A percentile compares a stretch with the other conserved stretches of the same genome.
Evolutionary conservation across 2,797 vertebrate genomes (phyloP).

Genomic region (Toxotes lorentzi): DNA sequence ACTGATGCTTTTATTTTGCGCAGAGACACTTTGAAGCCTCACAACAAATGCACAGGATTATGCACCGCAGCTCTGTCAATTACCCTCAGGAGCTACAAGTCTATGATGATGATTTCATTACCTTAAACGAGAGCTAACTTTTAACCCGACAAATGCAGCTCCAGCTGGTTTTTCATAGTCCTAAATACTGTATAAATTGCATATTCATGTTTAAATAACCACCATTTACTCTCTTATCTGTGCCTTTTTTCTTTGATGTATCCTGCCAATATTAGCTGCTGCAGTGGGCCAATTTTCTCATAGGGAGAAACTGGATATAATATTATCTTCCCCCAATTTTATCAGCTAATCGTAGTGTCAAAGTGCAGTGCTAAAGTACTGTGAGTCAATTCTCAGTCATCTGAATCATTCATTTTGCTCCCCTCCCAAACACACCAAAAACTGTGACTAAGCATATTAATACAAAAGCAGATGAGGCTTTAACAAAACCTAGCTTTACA

Average conservation of each 20-base stretch:
- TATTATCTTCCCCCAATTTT: conserved; percentile 35
- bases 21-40: not conserved
- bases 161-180: conserved; percentile 12
- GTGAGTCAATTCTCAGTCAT: conserved; percentile 18
- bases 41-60: conserved; percentile 2
- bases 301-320: conserved; percentile 24
- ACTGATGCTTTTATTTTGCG: conserved; percentile 6
- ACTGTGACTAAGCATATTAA: not conserved
- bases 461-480: conserved; percentile 12
- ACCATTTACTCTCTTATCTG: conserved; percentile 15
- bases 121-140: not conserved
- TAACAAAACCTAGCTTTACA: not conserved
- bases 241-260: conserved; percentile 22
- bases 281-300: conserved; percentile 38
- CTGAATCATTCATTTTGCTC: conserved; percentile 11
- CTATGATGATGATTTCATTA: conserved; percentile 33
- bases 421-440: not conserved
- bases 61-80: conserved; percentile 2
- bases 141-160: conserved; percentile 25
- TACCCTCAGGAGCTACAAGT: conserved; percentile 15
- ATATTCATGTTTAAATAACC: conserved; percentile 7
- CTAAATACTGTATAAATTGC: conserved; percentile 8
- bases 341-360: conserved; percentile 35
- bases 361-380: conserved; percentile 24
- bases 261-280: conserved; percentile 27